Evolutionary conservation across 2,888 invertebrate species (phyloP), one percentile per base, ranked within the genome.

Genomic region (Philaethria dido): DNA sequence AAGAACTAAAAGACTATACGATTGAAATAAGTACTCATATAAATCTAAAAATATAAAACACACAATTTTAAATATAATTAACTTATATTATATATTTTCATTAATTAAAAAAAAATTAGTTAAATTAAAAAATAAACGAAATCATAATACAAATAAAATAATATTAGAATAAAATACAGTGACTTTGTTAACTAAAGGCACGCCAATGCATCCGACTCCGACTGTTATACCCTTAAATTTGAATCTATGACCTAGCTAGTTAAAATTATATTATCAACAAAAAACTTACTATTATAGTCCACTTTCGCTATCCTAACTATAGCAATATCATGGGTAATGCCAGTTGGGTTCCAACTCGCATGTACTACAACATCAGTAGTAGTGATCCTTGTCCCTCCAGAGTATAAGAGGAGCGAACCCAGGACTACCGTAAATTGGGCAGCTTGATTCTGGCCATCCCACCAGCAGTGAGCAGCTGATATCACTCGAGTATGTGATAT

Each of bases 381-480:
- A 0, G 74, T 75, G 9, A 84, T 72, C 73, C 92, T 85, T 1
- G 84, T 87, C 0, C 91, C 91, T 13, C 90, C 90, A 1, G 80
- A 76, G 79, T 89, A 91, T 52, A 92, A 79, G 1, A 81, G 85
- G 0, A 84, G 59, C 3, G 90, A 88, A 0, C 91, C 91, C 0
- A 92, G 80, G 0, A 91, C 90, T 1, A 88, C 68, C 5, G 86
- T 87, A 73, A 92, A 89, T 55, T 72, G 72, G 0, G 55, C 75
- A 0, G 88, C 88, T 65, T 84, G 87, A 64, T 70, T 83, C 62
- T 79, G 69, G 0, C 91, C 92, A 6, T 91, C 92, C 78, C 80
- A 87, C 91, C 90, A 92, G 76, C 91, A 91, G 62, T 92, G 91
- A 0, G 89, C 91, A 0, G 91, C 92, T 0, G 90, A 89, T 0